A percentile compares a stretch with the other conserved stretches of the same genome.
Conservation (phyloP, 2,888 invertebrate genomes). For the Calliopum simillimum region DNA sequence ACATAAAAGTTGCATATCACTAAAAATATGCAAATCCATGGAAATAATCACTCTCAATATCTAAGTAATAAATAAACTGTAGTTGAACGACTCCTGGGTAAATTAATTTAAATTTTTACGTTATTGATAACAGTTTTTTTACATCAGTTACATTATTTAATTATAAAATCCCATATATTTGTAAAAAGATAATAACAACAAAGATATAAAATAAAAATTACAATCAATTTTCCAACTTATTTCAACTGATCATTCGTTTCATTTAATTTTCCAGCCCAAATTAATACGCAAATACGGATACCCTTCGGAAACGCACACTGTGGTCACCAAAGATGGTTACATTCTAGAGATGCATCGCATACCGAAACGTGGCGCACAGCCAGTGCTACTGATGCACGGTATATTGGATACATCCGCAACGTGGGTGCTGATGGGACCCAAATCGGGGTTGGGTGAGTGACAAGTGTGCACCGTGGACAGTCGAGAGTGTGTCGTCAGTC, state of each 20-base stretch:
- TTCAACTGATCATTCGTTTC: neutral
- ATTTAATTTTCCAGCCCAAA: slow-evolving; percentile 66
- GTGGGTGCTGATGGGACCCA: slow-evolving; percentile 80
- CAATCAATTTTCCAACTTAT: slow-evolving; percentile 13
- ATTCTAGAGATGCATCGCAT: slow-evolving; percentile 83
- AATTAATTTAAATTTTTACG: no score
- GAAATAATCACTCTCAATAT: no score
- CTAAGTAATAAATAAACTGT: no score
- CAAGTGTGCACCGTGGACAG: neutral
- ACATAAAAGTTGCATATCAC: no score
- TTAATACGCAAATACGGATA: slow-evolving; percentile 75
- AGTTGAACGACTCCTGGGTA: no score
- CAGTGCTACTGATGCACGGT: slow-evolving; percentile 77
- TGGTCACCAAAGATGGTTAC: slow-evolving; percentile 84
- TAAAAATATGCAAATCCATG: no score
- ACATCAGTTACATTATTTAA: no score
- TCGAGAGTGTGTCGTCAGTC: neutral
- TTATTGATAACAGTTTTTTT: no score
- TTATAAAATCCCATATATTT: no score
- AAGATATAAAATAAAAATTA: no score
- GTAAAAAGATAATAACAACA: no score
- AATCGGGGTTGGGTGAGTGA: slow-evolving; percentile 73
- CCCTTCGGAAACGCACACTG: slow-evolving; percentile 73
- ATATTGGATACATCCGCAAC: slow-evolving; percentile 79
- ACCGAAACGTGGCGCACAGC: slow-evolving; percentile 69